Conservation (phyloP, 2,113 vertebrate species). For the Calidris pygmaea region DNA sequence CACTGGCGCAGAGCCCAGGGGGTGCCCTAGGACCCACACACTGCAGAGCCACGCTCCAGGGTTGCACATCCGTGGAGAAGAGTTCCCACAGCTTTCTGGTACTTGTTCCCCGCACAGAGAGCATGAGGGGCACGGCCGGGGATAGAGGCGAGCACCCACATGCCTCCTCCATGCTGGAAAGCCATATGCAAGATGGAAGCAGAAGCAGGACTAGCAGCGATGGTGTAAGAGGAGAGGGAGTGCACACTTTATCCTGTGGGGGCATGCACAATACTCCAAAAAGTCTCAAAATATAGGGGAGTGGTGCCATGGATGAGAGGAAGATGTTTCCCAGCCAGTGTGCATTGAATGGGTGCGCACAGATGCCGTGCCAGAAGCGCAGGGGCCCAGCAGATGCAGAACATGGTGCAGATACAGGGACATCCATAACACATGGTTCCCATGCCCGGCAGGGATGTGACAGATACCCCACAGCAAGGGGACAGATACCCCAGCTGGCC, state of each 20-base stretch:
- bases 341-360: accelerated
- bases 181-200: not conserved
- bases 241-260: accelerated
- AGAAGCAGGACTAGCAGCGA: not conserved
- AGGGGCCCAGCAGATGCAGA: too few species aligned
- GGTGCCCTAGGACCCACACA: not conserved
- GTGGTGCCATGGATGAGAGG: accelerated
- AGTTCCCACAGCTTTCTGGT: not conserved
- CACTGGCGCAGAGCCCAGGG: not conserved
- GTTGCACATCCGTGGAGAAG: not conserved
- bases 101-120: not conserved
- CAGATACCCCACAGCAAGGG: too few species aligned
- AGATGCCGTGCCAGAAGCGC: too few species aligned
- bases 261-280: not conserved
- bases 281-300: not conserved
- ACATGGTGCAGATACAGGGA: not conserved
- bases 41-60: not conserved
- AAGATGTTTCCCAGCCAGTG: not conserved
- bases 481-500: not conserved
- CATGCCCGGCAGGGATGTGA: not conserved
- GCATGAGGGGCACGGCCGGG: accelerated
- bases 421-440: accelerated
- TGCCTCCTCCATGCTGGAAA: not conserved
- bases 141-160: not conserved
- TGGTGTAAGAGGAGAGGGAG: not conserved